Base-by-base conservation (phyloP, 2,113 vertebrate genomes). In the Gadus macrocephalus region DNA sequence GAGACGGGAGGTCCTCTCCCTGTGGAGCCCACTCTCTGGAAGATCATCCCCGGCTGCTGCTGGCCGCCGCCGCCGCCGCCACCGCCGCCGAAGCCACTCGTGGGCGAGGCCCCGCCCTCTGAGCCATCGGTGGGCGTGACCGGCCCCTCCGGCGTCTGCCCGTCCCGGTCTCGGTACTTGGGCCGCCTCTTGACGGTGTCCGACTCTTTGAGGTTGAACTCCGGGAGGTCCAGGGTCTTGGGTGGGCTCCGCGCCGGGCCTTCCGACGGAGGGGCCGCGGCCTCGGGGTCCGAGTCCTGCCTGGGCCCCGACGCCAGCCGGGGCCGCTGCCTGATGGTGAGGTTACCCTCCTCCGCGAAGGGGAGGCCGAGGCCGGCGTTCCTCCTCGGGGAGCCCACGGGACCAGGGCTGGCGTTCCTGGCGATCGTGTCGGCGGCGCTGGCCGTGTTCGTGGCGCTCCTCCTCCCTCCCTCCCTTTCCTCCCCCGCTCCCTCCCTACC, bases 281-380 rank as follows among this genome's bases (percentile, higher is more conserved):
- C 0, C 0, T 0, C 71, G 81, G 5, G 78, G 76, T 66, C 88
- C 82, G 28, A 81, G 58, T 5, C 79, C 73, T 0, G 78, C 78
- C 65, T 92, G 81, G 83, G 85, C 3, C 88, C 90, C 4, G 90
- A 92, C 0, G 88, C 81, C 0, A 91, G 91, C 82, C 98, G 98
- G 0, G 97, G 97, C 17, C 96, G 89, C 90, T 99, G 97, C 72
- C 98, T 99, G 87, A 98, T 98, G 59, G 97, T 99, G 79, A 99
- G 90, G 78, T 98, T 98, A 8, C 97, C 97, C 82, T 99, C 97
- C 80, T 99, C 96, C 0, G 97, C 97, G 5, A 98, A 99, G 0
- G 97, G 97, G 73, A 99, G 94, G 87, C 95, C 96, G 83, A 98
- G 96, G 0, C 94, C 96, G 28, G 96, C 97, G 88, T 95, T 97